These are phyloP conservation scores for Girardinichthys multiradiatus DNA, from an alignment of 2,113 vertebrate genomes.

Conservation along the genomic window DNA sequence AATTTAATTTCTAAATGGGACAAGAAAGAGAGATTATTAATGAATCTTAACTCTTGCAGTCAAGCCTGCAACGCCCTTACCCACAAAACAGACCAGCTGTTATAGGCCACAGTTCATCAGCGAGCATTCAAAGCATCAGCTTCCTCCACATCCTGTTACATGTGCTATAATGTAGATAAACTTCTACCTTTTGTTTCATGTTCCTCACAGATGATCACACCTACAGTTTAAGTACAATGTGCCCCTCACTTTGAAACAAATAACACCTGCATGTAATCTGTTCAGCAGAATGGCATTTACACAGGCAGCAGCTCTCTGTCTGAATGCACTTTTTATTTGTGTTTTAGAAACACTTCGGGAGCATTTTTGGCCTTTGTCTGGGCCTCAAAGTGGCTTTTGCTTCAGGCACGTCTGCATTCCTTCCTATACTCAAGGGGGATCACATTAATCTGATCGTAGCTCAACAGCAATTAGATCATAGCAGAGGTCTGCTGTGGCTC, in stretches of 20 bases:
- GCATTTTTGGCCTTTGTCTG: background rate
- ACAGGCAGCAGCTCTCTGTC: background rate
- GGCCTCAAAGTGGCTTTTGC: background rate
- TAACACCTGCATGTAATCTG: background rate
- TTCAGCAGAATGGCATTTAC: background rate
- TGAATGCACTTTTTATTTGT: background rate
- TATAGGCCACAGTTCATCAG: background rate
- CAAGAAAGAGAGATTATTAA: background rate
- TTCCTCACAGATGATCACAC: background rate
- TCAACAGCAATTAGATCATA: slow-evolving; percentile 36
- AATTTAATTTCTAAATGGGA: background rate
- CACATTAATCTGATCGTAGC: slow-evolving; percentile 27
- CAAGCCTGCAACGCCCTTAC: background rate
- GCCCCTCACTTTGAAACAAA: background rate
- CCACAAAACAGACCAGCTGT: slow-evolving; percentile 11
- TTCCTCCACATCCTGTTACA: slow-evolving; percentile 52
- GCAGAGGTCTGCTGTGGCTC: background rate
- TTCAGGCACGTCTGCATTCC: slow-evolving; percentile 13
- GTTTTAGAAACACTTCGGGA: background rate
- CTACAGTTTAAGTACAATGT: background rate
- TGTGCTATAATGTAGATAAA: background rate
- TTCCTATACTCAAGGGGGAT: background rate
- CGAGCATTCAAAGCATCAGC: slow-evolving; percentile 9
- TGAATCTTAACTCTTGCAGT: too few species aligned
- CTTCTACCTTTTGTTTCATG: background rate